These are phyloP conservation scores for Mohoua ochrocephala DNA, from an alignment of 2,113 vertebrate species.

Conservation along the genomic window DNA sequence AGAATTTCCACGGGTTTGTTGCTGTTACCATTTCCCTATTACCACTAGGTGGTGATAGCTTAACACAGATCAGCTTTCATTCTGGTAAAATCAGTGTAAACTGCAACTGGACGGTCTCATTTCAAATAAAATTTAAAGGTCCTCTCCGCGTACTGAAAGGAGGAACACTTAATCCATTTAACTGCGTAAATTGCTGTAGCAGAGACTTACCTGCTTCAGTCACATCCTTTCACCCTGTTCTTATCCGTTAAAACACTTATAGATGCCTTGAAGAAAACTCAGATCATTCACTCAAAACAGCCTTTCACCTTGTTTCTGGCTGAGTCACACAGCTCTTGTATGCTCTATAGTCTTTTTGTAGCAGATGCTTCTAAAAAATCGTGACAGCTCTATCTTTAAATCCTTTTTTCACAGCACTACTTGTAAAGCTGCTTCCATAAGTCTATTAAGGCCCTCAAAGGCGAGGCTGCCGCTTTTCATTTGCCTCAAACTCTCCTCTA, in stretches of 20 bases:
- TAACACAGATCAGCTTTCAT: not conserved
- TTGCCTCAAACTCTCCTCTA: not conserved
- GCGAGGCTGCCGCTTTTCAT: not conserved
- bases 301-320: not conserved
- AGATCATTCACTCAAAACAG: not conserved
- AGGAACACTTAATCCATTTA: not conserved
- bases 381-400: not conserved
- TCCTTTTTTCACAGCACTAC: not conserved
- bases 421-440: not conserved
- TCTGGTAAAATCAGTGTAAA: not conserved
- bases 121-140: not conserved
- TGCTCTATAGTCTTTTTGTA: not conserved
- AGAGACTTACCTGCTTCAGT: not conserved
- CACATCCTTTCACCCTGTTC: not conserved
- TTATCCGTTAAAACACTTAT: not conserved
- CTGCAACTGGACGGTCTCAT: rapidly evolving
- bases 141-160: not conserved
- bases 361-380: not conserved
- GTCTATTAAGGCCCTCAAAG: not conserved
- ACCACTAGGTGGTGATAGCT: slow-evolving; percentile 67
- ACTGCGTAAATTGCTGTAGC: not conserved
- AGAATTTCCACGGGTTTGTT: not conserved
- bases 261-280: not conserved
- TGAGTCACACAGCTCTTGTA: not conserved
- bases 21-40: rapidly evolving